Conservation (phyloP, 2,797 vertebrate species). For the Cuniculus paca region DNA sequence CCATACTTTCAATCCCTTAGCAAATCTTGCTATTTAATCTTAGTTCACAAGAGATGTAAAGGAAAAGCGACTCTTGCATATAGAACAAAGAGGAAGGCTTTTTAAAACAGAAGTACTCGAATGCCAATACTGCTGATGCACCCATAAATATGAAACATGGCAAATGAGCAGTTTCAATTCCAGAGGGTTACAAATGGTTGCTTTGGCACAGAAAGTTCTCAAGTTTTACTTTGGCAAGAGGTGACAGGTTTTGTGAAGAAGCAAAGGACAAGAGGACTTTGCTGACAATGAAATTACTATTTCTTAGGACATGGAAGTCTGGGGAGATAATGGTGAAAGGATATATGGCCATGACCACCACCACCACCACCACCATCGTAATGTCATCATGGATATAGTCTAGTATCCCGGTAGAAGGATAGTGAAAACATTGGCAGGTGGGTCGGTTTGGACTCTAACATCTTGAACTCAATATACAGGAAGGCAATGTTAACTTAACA, state of each 20-base stretch:
- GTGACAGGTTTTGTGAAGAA: background rate
- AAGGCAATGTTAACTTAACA: background rate
- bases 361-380: background rate
- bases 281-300: background rate
- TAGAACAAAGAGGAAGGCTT: background rate
- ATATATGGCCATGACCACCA: background rate
- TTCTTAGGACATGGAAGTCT: background rate
- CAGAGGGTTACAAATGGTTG: background rate
- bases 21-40: background rate
- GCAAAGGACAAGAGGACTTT: slow-evolving; percentile 10
- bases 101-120: slow-evolving; percentile 36
- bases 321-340: background rate
- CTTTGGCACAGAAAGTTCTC: background rate
- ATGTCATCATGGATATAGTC: background rate
- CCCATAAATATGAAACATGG: background rate
- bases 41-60: background rate
- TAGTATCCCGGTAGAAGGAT: background rate
- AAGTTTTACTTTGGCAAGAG: background rate
- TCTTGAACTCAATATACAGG: background rate
- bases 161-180: background rate
- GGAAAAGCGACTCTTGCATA: slow-evolving; percentile 18
- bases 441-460: background rate
- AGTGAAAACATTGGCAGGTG: background rate
- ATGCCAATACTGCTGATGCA: background rate
- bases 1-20: background rate